Conservation (phyloP, 2,797 vertebrate genomes). For the Nyctalus aviator region DNA sequence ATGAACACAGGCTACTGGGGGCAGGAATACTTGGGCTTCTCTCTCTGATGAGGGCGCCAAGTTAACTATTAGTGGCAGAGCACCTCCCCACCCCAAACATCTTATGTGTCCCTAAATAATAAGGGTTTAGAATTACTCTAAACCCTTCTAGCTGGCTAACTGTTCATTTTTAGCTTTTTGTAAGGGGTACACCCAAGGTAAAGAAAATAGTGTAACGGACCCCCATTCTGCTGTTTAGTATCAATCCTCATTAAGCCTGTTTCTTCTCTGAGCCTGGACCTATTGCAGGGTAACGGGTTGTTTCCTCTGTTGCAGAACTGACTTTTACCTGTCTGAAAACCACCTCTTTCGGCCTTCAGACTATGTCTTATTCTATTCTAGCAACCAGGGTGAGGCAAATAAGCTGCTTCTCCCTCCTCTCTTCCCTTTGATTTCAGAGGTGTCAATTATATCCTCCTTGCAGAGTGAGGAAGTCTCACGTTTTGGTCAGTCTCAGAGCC, state of each 20-base stretch:
- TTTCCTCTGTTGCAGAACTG: neutral
- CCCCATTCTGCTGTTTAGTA: neutral
- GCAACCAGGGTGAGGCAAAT: neutral
- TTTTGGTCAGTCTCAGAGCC: neutral
- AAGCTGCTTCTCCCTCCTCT: neutral
- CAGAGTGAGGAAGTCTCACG: neutral
- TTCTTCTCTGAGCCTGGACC: constrained; percentile 37
- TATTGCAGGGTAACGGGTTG: neutral
- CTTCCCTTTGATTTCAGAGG: constrained; percentile 18
- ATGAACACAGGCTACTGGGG: neutral
- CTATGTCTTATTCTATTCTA: neutral
- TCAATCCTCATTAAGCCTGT: neutral
- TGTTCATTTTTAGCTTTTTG: constrained; percentile 38
- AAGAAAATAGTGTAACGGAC: constrained; percentile 11
- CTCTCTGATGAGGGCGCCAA: neutral
- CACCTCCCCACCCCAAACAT: neutral
- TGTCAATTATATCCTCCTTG: neutral
- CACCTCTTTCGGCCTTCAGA: neutral
- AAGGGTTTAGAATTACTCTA: neutral
- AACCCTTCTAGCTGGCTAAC: neutral
- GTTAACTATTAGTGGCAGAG: neutral
- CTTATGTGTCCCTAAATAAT: neutral
- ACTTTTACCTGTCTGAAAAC: neutral
- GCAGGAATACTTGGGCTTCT: neutral
- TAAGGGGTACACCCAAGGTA: neutral